A percentile compares a stretch with the other conserved stretches of the same genome.
These are phyloP conservation scores for Erpornis zantholeuca DNA, from an alignment of 2,113 vertebrate genomes.

Conservation along the genomic window DNA sequence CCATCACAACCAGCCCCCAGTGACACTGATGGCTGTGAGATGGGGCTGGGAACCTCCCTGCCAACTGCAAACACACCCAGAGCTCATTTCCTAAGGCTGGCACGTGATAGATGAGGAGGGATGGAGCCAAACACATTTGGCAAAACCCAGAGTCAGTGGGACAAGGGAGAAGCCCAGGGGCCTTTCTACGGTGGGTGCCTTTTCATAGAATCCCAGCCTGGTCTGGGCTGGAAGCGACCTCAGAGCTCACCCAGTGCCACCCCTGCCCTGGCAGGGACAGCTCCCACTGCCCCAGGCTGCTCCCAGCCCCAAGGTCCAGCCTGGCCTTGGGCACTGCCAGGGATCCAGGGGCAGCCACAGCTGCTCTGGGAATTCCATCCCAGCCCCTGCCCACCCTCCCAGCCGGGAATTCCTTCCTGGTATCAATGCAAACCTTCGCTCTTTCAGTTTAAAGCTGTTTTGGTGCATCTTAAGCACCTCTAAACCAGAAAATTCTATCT, in stretches of 20 bases:
- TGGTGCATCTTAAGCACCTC: background rate
- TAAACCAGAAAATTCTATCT: background rate
- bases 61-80: background rate
- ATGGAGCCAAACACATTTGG: background rate
- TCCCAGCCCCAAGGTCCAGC: background rate
- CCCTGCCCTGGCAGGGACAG: background rate
- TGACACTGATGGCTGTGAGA: background rate
- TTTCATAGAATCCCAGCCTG: background rate
- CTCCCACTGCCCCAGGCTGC: background rate
- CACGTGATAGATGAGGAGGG: accelerated
- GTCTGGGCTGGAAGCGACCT: background rate
- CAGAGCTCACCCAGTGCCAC: background rate
- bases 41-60: background rate
- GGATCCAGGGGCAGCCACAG: background rate
- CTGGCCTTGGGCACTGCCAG: background rate
- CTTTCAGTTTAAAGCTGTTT: background rate
- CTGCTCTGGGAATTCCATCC: background rate
- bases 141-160: background rate
- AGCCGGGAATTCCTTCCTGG: background rate
- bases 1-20: background rate
- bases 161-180: background rate
- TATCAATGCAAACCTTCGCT: background rate
- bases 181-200: background rate
- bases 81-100: background rate
- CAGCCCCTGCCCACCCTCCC: background rate